These are phyloP conservation scores for Grammomys dolichurus DNA, from an alignment of 2,113 vertebrate species.

Conservation along the genomic window DNA sequence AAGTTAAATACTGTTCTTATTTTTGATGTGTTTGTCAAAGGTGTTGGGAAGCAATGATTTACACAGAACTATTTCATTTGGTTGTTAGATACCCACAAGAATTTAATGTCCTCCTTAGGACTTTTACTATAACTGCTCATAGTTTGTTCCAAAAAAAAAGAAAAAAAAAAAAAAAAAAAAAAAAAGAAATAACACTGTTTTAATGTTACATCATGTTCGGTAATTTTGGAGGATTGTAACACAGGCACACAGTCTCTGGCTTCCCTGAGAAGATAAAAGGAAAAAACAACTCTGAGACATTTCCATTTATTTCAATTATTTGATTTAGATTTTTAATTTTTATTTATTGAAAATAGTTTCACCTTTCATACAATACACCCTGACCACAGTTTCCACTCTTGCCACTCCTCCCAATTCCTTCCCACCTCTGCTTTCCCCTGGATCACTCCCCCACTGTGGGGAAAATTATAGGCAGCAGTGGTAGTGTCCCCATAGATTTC, in stretches of 20 bases:
- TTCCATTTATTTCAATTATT: background rate
- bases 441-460: background rate
- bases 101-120: background rate
- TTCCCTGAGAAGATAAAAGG: background rate
- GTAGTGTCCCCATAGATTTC: too few relatives aligned
- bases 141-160: background rate
- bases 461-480: too few relatives aligned
- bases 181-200: background rate
- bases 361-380: background rate
- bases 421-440: accelerated
- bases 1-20: background rate
- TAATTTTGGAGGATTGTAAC: background rate
- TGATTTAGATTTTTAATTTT: background rate
- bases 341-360: background rate
- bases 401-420: accelerated
- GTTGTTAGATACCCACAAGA: background rate
- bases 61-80: too few relatives aligned
- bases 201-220: background rate
- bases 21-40: background rate
- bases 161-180: background rate
- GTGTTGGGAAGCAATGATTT: background rate
- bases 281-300: background rate
- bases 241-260: background rate
- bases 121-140: background rate
- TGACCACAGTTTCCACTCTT: background rate